Percentiles rank a stretch among this genome's conserved stretches.
Evolutionary conservation across 2,113 vertebrate genomes (phyloP).

Genomic region (Sclerurus mexicanus): DNA sequence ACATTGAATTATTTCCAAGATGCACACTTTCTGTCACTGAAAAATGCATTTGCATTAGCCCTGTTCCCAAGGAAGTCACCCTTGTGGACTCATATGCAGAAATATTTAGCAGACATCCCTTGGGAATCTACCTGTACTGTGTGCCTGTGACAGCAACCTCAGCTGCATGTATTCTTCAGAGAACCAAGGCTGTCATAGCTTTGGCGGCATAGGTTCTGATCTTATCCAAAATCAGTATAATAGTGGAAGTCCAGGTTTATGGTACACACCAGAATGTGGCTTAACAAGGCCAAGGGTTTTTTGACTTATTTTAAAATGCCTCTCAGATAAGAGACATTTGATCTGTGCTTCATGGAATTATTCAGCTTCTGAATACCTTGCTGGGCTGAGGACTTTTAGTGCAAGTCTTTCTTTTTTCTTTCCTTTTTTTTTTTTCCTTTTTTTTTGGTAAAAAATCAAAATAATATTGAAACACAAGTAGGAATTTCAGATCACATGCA

Average conservation of each 20-base stretch:
- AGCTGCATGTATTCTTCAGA: not conserved
- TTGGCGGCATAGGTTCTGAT: not conserved
- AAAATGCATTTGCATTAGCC: not conserved
- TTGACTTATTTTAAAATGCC: not conserved
- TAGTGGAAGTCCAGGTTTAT: not conserved
- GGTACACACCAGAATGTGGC: not conserved
- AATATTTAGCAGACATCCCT: not conserved
- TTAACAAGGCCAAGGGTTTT: not conserved
- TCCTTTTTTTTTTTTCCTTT: not conserved
- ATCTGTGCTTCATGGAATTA: not conserved
- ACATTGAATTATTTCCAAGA: not conserved
- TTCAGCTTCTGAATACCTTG: not conserved
- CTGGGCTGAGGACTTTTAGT: not conserved
- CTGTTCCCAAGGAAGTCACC: not conserved
- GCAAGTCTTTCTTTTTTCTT: accelerated
- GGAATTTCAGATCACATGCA: constrained; percentile 2
- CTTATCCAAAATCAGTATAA: not conserved
- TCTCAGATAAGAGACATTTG: not conserved
- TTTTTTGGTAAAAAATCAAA: not conserved
- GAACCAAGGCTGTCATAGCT: not conserved
- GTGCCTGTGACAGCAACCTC: not conserved
- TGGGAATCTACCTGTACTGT: not conserved
- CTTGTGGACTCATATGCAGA: not conserved
- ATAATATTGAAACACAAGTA: not conserved
- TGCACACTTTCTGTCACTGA: not conserved